Percentiles rank a stretch among this genome's conserved stretches.
Evolutionary conservation across 2,113 vertebrate genomes (phyloP).

Genomic region (Chaetodon auriga): DNA sequence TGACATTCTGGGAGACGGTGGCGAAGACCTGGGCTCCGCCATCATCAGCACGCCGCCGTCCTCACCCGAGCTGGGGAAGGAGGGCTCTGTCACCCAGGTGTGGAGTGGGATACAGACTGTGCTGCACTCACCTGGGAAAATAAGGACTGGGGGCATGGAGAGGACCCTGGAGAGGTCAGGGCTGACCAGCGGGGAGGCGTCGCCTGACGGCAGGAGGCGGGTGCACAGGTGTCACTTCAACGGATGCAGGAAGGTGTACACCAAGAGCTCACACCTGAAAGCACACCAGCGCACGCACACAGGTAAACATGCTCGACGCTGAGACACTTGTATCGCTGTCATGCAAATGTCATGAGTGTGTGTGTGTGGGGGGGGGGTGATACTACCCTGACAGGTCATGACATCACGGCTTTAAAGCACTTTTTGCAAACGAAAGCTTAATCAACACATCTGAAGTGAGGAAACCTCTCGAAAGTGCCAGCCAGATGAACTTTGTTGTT

Average conservation of each 20-base stretch:
- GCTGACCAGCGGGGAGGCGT: slow-evolving; percentile 87
- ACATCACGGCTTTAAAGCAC: not conserved
- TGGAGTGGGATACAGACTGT: slow-evolving; percentile 89
- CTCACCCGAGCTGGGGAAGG: slow-evolving; percentile 91
- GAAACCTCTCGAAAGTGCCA: not conserved
- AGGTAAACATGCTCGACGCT: slow-evolving; percentile 81
- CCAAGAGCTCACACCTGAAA: slow-evolving; percentile 99
- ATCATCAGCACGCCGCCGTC: slow-evolving; percentile 92
- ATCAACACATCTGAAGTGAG: not conserved
- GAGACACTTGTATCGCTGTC: not conserved
- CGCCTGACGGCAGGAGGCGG: slow-evolving; percentile 91
- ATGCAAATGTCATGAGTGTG: not conserved
- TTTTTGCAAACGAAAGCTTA: not conserved
- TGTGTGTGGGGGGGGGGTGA: accelerated
- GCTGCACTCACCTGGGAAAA: slow-evolving; percentile 89
- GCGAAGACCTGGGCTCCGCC: slow-evolving; percentile 89
- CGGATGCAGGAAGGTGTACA: slow-evolving; percentile 99
- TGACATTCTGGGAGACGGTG: slow-evolving; percentile 87
- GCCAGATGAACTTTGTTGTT: not conserved
- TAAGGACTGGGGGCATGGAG: slow-evolving; percentile 87
- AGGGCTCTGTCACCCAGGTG: slow-evolving; percentile 84
- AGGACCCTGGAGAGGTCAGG: slow-evolving; percentile 74
- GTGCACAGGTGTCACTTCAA: slow-evolving; percentile 97
- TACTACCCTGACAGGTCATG: not conserved
- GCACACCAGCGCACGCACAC: slow-evolving; percentile 99